These are phyloP conservation scores for Scyliorhinus canicula DNA, from an alignment of 2,797 vertebrate genomes.

Conservation along the genomic window DNA sequence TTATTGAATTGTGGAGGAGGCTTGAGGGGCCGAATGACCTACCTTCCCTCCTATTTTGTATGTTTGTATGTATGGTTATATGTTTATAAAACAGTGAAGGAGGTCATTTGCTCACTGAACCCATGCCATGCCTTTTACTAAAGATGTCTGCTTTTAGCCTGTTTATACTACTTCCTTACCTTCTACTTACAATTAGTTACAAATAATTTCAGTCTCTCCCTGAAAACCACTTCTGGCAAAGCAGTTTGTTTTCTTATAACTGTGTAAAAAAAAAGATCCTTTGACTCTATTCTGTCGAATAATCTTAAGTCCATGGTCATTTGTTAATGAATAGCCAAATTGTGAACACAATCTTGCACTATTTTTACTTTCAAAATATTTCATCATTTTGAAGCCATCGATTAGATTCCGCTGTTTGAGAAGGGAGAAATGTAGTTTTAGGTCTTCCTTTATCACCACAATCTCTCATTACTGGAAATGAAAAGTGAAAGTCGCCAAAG, in stretches of 20 bases:
- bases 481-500: too few relatives aligned
- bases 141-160: neutral
- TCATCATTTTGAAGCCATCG: neutral
- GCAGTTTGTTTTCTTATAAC: neutral
- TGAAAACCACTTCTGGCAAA: neutral
- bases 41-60: too few relatives aligned
- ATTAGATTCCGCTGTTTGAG: neutral
- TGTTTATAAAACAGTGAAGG: neutral
- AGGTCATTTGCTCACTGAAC: neutral
- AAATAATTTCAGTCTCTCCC: neutral
- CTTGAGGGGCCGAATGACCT: too few relatives aligned
- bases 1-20: too few relatives aligned
- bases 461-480: neutral
- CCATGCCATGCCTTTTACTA: too few relatives aligned
- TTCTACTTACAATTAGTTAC: too few relatives aligned
- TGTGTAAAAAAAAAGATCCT: neutral
- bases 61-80: too few relatives aligned
- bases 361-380: neutral
- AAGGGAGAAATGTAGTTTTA: neutral
- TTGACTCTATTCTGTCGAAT: neutral
- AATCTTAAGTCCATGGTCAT: neutral
- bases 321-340: neutral
- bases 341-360: neutral
- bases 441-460: neutral
- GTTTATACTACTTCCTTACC: too few relatives aligned